Base-by-base conservation (phyloP, 2,797 vertebrate species). In the Silurus aristotelis region DNA sequence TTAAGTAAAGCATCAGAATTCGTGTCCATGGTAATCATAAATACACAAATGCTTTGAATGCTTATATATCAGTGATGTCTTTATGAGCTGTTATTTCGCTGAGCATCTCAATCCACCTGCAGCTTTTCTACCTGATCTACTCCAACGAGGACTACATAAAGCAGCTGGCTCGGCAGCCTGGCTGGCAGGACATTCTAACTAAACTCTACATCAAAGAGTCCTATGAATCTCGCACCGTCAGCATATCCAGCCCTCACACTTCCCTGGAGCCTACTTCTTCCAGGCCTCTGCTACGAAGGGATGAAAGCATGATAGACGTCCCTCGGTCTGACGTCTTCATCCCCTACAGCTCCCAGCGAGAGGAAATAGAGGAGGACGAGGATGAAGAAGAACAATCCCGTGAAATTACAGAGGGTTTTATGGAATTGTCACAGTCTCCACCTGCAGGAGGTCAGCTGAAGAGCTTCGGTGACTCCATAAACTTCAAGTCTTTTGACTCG, bases 101-200 rank as follows among this genome's bases (percentile, higher is more conserved):
- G 58, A 1, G 15, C 12, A 2, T 63, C 77, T 61, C 27, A 63
- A 46, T 61, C 38, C 2, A 1, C 25, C 19, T 84, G 13, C 92
- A 99, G 98, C 97, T 99, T 87, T 99, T 99, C 90, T 93, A 97
- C 93, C 93, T 98, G 91, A 98, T 99, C 93, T 94, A 98, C 17
- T 93, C 94, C 0, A 97, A 95, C 77, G 96, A 96, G 43, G 97
- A 99, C 68, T 90, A 96, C 3, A 95, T 97, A 88, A 97, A 92
- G 89, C 96, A 98, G 87, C 93, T 99, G 79, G 96, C 97, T 0
- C 95, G 91, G 78, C 91, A 98, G 90, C 92, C 96, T 0, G 95
- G 97, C 86, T 99, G 98, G 98, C 98, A 99, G 94, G 97, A 98
- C 46, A 93, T 97, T 0, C 94, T 99, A 86, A 98, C 97, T 88